Evolutionary conservation across 2,888 invertebrate species (phyloP), one percentile per base, ranked within the genome.

Genomic region (Hypomecis atomaria): DNA sequence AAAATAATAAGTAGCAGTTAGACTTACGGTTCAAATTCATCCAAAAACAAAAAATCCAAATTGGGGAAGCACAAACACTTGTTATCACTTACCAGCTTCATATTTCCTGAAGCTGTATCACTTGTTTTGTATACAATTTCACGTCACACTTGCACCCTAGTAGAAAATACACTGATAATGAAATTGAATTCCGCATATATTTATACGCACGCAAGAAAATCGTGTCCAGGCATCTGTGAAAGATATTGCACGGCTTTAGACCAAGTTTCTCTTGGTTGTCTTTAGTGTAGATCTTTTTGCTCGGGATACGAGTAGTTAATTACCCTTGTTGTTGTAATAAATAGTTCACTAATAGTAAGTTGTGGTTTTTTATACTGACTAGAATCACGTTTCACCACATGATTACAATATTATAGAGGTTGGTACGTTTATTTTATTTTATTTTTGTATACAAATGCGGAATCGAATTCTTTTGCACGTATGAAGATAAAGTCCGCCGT

Each of bases 141-240:
- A 88, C 91, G 90, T 89, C 87, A 90, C 90, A 83, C 84, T 83
- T 77, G 80, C 77, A 70, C 87, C 87, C 84, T 80, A 79, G 79
- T 84, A 79, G 84, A 88, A 88, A 87, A 86, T 82, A 81, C 75
- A 92, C 90, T 92, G 86, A 84, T 89, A 92, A 90, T 92, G 92
- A 92, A 92, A 92, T 83, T 88, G 90, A 92, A 92, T 92, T 89
- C 91, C 91, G 89, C 88, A 89, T 92, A 89, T 82, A 92, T 92
- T 92, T 92, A 92, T 92, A 92, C 77, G 83, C 91, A 92, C 88
- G 92, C 90, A 75, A 88, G 78, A 72, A 78, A 65, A 64, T 75
- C 73, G 85, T 87, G 85, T 79, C 82, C 89, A 91, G 84, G 90
- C 90, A 92, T 88, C 90, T 89, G 92, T 92, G 91, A 90, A 88